phyloP scores from a whole-genome alignment of 2,113 vertebrate species.

The Nothobranchius kuhntae region DNA sequence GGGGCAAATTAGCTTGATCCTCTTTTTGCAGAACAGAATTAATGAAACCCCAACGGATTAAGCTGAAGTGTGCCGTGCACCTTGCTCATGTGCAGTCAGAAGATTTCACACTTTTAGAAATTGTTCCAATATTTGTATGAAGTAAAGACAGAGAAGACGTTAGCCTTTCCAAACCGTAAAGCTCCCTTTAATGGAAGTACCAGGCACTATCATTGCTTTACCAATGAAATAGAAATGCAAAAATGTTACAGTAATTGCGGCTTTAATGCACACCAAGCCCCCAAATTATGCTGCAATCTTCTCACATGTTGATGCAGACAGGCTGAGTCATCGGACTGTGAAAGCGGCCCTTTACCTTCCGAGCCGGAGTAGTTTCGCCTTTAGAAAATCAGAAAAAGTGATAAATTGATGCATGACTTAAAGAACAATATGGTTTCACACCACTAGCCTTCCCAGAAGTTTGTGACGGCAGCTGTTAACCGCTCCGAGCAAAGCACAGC shows the following conservation, averaged over 20 bases:
- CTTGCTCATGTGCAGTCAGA: conserved; percentile 26
- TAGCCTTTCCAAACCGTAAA: conserved; percentile 37
- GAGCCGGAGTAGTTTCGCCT: conserved; percentile 17
- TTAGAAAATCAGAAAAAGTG: conserved; percentile 15
- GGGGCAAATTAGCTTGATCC: conserved; percentile 76
- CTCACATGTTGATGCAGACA: not conserved
- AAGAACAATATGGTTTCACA: conserved; percentile 51
- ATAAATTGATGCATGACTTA: conserved; percentile 35
- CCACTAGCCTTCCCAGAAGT: conserved; percentile 14
- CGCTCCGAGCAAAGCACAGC: conserved; percentile 25
- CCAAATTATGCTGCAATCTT: not conserved
- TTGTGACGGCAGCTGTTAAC: conserved; percentile 18
- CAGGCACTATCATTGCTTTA: conserved; percentile 33
- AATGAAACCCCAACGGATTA: conserved; percentile 71
- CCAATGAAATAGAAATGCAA: not conserved
- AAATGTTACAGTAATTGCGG: not conserved
- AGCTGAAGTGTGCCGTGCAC: conserved; percentile 52
- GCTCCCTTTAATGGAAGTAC: conserved; percentile 49
- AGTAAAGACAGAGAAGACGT: conserved; percentile 13
- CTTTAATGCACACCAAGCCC: not conserved
- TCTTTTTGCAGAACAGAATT: conserved; percentile 71
- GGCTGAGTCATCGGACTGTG: not conserved
- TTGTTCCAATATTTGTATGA: conserved; percentile 49
- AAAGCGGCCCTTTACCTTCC: conserved; percentile 34
- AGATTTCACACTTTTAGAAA: conserved; percentile 15